Conservation (phyloP, 2,113 vertebrate species). For the Neofelis nebulosa region DNA sequence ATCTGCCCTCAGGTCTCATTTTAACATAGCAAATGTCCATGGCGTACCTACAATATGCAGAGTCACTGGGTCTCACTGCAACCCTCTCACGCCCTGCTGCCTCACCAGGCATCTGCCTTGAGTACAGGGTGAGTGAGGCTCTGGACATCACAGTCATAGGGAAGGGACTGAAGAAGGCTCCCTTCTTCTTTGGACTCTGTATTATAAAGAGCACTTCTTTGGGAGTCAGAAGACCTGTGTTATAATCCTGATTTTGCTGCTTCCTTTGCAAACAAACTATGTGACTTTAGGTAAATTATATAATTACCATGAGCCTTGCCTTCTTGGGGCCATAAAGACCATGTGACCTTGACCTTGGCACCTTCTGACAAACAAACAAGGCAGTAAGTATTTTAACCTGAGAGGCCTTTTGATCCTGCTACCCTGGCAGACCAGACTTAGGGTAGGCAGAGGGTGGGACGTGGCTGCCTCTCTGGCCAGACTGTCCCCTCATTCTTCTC, state of each 20-base stretch:
- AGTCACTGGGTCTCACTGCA: neutral
- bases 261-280: neutral
- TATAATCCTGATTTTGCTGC: neutral
- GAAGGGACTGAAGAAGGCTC: neutral
- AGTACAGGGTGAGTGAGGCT: neutral
- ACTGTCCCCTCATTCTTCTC: neutral
- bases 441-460: neutral
- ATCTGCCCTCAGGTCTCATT: neutral
- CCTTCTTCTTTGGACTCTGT: neutral
- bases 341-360: neutral
- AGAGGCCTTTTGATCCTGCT: neutral
- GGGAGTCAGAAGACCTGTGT: neutral
- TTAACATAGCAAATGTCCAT: neutral
- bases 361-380: neutral
- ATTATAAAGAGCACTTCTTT: neutral
- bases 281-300: neutral
- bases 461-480: neutral
- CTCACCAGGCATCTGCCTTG: neutral
- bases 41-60: neutral
- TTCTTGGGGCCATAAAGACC: neutral
- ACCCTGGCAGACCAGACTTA: neutral
- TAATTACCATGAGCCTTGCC: neutral
- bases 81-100: no score
- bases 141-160: neutral
- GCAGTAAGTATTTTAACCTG: neutral